phyloP scores from a whole-genome alignment of 2,888 invertebrate genomes.

The Drosophila formosana region DNA sequence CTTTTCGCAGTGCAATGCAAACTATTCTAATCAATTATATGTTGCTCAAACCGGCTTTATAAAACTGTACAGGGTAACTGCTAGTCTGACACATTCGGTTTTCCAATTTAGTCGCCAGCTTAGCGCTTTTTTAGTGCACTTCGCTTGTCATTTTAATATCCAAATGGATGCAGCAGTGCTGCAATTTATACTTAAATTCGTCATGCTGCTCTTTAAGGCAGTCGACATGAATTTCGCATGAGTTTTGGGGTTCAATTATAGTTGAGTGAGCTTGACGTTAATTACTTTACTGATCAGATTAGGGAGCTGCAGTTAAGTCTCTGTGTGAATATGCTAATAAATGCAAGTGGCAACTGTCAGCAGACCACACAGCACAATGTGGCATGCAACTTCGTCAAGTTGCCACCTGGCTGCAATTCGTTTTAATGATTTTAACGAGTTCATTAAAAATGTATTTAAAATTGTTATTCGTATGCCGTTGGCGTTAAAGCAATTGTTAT shows the following conservation, averaged over 20 bases:
- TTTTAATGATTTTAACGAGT: constrained; percentile 66
- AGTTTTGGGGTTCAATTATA: constrained; percentile 32
- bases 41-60: not conserved
- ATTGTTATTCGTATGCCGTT: constrained; percentile 58
- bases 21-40: not conserved
- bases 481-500: constrained; percentile 61
- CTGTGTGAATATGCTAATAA: constrained; percentile 2
- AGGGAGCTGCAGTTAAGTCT: constrained; percentile 6
- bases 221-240: constrained; percentile 37
- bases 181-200: constrained; percentile 11
- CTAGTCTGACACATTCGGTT: not conserved
- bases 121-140: constrained; percentile 23
- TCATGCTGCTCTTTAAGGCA: constrained; percentile 7
- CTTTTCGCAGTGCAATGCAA: not conserved
- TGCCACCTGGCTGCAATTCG: constrained; percentile 33
- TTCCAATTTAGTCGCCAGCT: not conserved
- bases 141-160: constrained; percentile 51
- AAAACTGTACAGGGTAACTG: not conserved
- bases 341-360: constrained; percentile 39
- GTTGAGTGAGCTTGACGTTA: constrained; percentile 5
- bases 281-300: constrained; percentile 20
- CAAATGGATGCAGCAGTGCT: constrained; percentile 35
- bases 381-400: constrained; percentile 33
- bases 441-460: constrained; percentile 76
- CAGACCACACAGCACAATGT: constrained; percentile 12